Evolutionary conservation across 92 coral and sea anemone genomes (phyloP).

Genomic region (Pocillopora meandrina): DNA sequence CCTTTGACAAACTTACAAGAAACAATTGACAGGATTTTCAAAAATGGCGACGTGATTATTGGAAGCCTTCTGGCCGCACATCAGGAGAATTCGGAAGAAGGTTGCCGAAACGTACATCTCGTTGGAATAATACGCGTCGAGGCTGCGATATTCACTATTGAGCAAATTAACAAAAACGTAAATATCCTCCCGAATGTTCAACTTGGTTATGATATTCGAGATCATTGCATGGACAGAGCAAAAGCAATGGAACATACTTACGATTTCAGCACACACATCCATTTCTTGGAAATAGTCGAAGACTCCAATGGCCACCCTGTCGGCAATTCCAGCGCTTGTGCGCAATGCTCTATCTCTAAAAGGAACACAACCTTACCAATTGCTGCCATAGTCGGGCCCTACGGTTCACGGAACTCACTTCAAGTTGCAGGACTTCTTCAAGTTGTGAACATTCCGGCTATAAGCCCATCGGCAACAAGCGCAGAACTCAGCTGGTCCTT

Average conservation of each 20-base stretch:
- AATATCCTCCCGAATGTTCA: slow-evolving; percentile 60
- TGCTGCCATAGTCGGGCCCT: slow-evolving; percentile 70
- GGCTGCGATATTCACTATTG: slow-evolving; percentile 61
- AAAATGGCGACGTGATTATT: slow-evolving; percentile 70
- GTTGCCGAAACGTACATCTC: slow-evolving; percentile 55
- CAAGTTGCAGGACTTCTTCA: slow-evolving; percentile 82
- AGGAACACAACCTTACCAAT: slow-evolving; percentile 50
- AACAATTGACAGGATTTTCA: slow-evolving; percentile 48
- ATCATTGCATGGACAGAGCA: slow-evolving; percentile 70
- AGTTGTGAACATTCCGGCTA: slow-evolving; percentile 71
- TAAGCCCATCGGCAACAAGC: slow-evolving; percentile 81
- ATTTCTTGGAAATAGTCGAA: slow-evolving; percentile 31
- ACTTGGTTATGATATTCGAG: slow-evolving; percentile 87
- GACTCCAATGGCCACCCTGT: not conserved
- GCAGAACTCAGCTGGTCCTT: slow-evolving; percentile 78
- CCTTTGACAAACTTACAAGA: not conserved
- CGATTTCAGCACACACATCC: slow-evolving; percentile 54
- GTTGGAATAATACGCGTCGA: slow-evolving; percentile 73
- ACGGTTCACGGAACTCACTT: slow-evolving; percentile 62
- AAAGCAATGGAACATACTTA: slow-evolving; percentile 71
- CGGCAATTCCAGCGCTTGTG: slow-evolving; percentile 22
- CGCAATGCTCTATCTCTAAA: slow-evolving; percentile 22
- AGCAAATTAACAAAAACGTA: slow-evolving; percentile 67
- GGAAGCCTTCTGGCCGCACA: slow-evolving; percentile 71
- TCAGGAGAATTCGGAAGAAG: slow-evolving; percentile 14